These are phyloP conservation scores for Spicauda simplicius DNA, from an alignment of 2,888 invertebrate species.

Conservation along the genomic window DNA sequence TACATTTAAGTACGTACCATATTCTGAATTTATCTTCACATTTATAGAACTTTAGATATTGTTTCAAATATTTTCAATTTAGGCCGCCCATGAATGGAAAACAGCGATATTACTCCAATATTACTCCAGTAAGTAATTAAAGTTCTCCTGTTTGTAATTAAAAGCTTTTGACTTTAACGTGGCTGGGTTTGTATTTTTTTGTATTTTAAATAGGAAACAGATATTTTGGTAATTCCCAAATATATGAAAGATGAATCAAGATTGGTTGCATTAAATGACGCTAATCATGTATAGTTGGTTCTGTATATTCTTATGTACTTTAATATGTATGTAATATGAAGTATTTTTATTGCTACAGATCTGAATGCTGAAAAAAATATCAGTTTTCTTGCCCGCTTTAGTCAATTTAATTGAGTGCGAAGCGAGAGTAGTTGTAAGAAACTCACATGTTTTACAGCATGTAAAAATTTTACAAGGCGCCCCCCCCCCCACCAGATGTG, in stretches of 20 bases:
- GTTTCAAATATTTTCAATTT: constrained; percentile 18
- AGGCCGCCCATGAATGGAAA: constrained; percentile 12
- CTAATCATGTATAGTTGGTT: too few relatives aligned
- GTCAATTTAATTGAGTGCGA: too few relatives aligned
- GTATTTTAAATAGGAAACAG: constrained; percentile 7
- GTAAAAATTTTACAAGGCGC: too few relatives aligned
- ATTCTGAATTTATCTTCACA: background rate
- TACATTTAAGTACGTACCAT: background rate
- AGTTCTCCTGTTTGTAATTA: constrained; percentile 15
- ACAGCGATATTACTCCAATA: constrained; percentile 21
- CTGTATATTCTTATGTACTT: too few relatives aligned
- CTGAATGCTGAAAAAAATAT: too few relatives aligned
- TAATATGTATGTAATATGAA: too few relatives aligned
- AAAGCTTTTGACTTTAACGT: constrained; percentile 20
- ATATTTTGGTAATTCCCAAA: constrained; percentile 8
- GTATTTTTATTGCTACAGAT: too few relatives aligned
- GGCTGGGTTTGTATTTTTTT: constrained; percentile 1
- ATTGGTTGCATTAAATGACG: too few relatives aligned
- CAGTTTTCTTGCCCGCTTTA: too few relatives aligned
- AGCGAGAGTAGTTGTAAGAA: too few relatives aligned
- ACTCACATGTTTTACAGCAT: too few relatives aligned
- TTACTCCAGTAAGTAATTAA: constrained; percentile 24
- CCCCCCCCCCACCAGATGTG: too few relatives aligned
- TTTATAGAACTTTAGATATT: constrained; percentile 6
- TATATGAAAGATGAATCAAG: background rate